Evolutionary conservation across 2,113 vertebrate species (phyloP).

Genomic region (Pterocles burchelli): DNA sequence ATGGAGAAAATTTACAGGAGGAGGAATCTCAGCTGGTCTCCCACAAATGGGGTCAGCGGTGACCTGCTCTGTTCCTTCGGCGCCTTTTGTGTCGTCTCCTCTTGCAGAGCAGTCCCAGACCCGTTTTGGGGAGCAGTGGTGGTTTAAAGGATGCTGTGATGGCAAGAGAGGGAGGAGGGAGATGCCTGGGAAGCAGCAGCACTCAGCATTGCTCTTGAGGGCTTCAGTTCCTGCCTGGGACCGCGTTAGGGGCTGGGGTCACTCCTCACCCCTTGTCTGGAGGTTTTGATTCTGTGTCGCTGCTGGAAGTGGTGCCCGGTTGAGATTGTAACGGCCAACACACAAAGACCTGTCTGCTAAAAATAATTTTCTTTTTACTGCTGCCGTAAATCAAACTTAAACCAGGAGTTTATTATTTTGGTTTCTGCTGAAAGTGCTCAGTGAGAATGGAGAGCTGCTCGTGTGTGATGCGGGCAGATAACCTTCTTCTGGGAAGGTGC

Average conservation of each 20-base stretch:
- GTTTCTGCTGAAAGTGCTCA: neutral
- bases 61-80: neutral
- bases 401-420: neutral
- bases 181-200: neutral
- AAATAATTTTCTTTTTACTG: neutral
- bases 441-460: neutral
- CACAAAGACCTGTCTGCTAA: accelerated
- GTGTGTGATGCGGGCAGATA: neutral
- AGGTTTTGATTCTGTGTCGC: accelerated
- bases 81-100: neutral
- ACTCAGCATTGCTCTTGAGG: neutral
- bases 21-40: neutral
- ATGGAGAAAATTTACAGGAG: neutral
- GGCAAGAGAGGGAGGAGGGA: neutral
- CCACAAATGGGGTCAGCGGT: neutral
- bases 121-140: neutral
- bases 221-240: neutral
- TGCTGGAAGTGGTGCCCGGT: neutral
- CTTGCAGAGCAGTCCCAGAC: neutral
- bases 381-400: neutral
- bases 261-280: neutral
- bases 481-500: neutral
- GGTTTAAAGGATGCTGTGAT: neutral
- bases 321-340: neutral
- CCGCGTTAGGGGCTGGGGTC: neutral